Evolutionary conservation across 1,140 invertebrate species (phyloP).

Genomic region (Ips typographus): DNA sequence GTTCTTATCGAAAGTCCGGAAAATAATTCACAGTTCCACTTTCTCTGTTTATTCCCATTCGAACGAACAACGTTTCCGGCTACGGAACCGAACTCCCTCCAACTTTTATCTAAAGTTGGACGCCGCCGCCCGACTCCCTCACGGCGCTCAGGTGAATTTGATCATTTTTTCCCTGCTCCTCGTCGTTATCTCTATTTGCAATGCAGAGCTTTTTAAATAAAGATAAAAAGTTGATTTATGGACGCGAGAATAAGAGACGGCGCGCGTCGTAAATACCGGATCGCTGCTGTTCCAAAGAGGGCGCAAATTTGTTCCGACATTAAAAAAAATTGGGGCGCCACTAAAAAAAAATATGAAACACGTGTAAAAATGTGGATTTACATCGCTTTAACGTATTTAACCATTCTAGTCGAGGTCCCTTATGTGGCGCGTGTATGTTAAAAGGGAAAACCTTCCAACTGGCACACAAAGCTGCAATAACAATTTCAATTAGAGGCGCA

Average conservation of each 20-base stretch:
- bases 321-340: background rate
- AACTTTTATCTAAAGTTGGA: constrained; percentile 4
- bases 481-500: too few relatives aligned
- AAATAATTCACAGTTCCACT: background rate
- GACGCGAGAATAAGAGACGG: background rate
- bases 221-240: constrained; percentile 6
- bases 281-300: background rate
- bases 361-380: background rate
- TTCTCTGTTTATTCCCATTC: background rate
- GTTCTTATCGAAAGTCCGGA: too few relatives aligned
- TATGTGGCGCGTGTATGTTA: background rate
- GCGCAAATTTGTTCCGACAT: background rate
- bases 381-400: background rate
- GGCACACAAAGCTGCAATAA: background rate
- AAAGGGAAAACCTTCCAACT: background rate
- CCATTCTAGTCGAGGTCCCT: background rate
- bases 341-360: background rate
- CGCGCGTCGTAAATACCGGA: background rate
- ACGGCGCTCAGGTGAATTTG: constrained; percentile 1
- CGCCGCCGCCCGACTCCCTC: background rate
- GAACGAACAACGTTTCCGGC: background rate
- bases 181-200: constrained; percentile 6
- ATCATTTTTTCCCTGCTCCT: background rate
- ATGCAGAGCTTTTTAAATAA: constrained; percentile 4
- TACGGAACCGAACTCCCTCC: background rate